Evolutionary conservation across 2,113 vertebrate species (phyloP), one percentile per base, ranked within the genome.

Genomic region (Oncorhynchus tshawytscha): DNA sequence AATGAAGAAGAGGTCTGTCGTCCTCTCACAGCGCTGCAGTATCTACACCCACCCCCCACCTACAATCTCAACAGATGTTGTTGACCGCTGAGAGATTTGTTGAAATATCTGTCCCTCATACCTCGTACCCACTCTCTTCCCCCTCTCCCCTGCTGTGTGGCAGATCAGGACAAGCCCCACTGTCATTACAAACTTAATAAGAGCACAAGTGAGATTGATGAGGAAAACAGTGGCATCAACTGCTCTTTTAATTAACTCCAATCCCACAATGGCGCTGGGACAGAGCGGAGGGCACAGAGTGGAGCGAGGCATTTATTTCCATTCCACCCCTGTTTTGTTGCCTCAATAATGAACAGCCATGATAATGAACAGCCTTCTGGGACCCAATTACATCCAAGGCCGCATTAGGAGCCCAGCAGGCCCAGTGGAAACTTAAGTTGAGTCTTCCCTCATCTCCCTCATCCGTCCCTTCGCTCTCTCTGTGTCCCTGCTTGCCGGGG

Each of bases 321-420:
- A 81, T 78, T 76, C 80, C 75, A 73, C 69, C 73, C 70, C 82
- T 89, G 83, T 91, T 90, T 89, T 89, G 89, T 89, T 92, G 90
- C 85, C 88, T 91, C 82, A 49, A 87, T 86, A 34, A 34, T 34
- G 31, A 34, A 34, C 82, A 77, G 73, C 88, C 84, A 76, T 73
- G 84, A 89, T 93, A 94, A 93, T 92, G 92, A 94, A 94, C 88
- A 90, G 90, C 88, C 93, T 91, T 92, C 90, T 92, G 93, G 92
- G 93, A 94, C 86, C 91, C 91, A 93, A 93, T 94, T 94, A 94
- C 91, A 90, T 88, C 88, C 89, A 91, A 90, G 91, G 90, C 92
- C 91, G 89, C 89, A 91, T 92, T 90, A 91, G 88, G 89, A 89
- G 87, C 89, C 67, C 88, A 90, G 82, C 89, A 80, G 88, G 89